Evolutionary conservation across 1,140 invertebrate species (phyloP).

Genomic region (Lepidurus couesii): DNA sequence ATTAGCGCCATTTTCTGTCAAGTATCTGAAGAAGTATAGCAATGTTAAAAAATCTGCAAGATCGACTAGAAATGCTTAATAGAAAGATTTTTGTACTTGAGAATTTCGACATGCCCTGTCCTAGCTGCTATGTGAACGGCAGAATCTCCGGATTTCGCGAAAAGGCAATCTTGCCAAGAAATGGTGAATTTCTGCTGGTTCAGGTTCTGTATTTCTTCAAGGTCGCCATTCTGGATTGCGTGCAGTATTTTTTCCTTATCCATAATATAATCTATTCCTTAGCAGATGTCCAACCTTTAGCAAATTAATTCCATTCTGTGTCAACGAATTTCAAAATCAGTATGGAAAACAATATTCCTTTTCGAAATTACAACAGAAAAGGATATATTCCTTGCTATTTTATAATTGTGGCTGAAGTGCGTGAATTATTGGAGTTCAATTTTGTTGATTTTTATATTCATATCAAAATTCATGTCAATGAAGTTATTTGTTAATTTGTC

Average conservation of each 20-base stretch:
- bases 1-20: slow-evolving; percentile 27
- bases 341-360: neutral
- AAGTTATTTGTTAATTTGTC: too few species aligned
- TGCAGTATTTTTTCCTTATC: neutral
- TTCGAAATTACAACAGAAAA: too few species aligned
- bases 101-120: slow-evolving; percentile 7
- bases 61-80: neutral
- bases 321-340: neutral
- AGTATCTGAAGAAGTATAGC: neutral
- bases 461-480: too few species aligned
- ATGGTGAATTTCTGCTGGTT: neutral
- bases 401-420: too few species aligned
- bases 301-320: neutral
- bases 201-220: neutral
- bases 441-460: too few species aligned
- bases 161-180: slow-evolving; percentile 15
- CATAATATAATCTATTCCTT: neutral
- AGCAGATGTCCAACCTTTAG: too few species aligned
- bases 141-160: slow-evolving; percentile 29
- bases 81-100: neutral
- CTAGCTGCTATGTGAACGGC: slow-evolving; percentile 17
- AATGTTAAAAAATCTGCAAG: neutral
- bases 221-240: neutral
- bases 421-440: too few species aligned
- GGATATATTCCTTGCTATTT: too few species aligned